Percentiles rank a stretch among this genome's conserved stretches.
phyloP scores from a whole-genome alignment of 2,113 vertebrate species.

The Jacana jacana region DNA sequence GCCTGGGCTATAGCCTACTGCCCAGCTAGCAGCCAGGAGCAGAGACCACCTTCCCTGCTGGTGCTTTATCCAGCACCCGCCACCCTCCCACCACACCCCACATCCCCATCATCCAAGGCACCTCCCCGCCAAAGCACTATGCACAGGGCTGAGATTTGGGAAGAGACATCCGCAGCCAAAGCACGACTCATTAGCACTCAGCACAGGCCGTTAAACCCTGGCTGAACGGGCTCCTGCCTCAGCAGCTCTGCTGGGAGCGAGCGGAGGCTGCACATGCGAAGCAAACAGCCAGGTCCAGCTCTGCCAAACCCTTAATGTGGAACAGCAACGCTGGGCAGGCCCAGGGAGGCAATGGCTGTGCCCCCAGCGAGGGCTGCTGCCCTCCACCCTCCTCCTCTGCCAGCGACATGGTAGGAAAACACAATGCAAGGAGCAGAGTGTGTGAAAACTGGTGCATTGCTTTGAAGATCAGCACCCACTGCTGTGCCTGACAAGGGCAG shows the following conservation, averaged over 20 bases:
- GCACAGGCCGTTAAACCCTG: neutral
- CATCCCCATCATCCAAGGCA: neutral
- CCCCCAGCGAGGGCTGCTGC: neutral
- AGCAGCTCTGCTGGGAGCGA: neutral
- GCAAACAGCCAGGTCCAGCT: neutral
- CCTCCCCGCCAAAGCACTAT: neutral
- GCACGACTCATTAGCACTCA: accelerated
- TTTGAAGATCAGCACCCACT: neutral
- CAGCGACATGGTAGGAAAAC: neutral
- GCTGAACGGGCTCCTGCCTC: neutral
- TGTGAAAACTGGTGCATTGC: neutral
- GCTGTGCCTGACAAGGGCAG: neutral
- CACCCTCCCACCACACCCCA: neutral
- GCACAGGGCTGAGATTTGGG: neutral
- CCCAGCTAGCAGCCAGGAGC: neutral
- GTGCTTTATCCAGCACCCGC: neutral
- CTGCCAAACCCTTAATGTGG: neutral
- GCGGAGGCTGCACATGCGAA: accelerated
- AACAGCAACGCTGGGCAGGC: neutral
- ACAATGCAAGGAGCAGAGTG: neutral
- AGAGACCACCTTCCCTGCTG: neutral
- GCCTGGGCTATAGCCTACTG: neutral
- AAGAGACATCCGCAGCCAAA: neutral
- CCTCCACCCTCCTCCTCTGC: neutral
- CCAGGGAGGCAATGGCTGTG: neutral